These are phyloP conservation scores for Atherinomorus stipes DNA, from an alignment of 2,113 vertebrate genomes.

Conservation along the genomic window DNA sequence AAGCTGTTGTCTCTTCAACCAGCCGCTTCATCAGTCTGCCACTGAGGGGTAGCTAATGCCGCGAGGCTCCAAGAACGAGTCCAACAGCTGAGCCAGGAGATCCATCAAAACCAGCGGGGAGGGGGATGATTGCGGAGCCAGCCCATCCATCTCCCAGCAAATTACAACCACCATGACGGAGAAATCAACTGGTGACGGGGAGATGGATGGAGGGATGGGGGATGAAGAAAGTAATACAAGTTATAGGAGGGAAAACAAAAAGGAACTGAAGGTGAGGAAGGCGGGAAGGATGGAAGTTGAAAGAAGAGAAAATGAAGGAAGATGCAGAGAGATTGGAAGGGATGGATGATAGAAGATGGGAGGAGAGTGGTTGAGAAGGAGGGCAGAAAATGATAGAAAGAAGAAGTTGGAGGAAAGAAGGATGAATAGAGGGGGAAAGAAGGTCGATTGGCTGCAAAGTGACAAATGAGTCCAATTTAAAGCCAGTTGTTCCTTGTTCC, in stretches of 20 bases:
- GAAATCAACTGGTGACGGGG: conserved; percentile 9
- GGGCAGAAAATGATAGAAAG: not conserved
- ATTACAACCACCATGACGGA: conserved; percentile 44
- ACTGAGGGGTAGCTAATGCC: conserved; percentile 2
- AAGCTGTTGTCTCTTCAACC: not conserved
- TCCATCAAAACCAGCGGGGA: conserved; percentile 50
- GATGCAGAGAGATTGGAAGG: not conserved
- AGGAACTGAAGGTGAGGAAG: not conserved
- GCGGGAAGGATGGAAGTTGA: not conserved
- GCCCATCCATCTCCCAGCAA: conserved; percentile 53
- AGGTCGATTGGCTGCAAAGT: not conserved
- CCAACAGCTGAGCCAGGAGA: conserved; percentile 30
- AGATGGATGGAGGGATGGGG: not conserved
- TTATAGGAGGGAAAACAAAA: not conserved
- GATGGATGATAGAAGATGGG: too few relatives aligned
- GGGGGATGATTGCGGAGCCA: conserved; percentile 25
- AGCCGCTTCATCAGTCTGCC: conserved; percentile 35
- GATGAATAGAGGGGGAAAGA: not conserved
- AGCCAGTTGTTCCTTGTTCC: not conserved
- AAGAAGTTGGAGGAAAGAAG: not conserved
- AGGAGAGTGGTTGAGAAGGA: not conserved
- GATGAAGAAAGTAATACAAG: not conserved
- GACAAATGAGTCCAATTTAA: conserved; percentile 42
- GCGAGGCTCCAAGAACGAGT: conserved; percentile 20
- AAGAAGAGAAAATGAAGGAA: not conserved